A percentile compares a stretch with the other conserved stretches of the same genome.
These are phyloP conservation scores for Caenorhabditis sp. DNA, from an alignment of 2,888 invertebrate species.

Conservation along the genomic window DNA sequence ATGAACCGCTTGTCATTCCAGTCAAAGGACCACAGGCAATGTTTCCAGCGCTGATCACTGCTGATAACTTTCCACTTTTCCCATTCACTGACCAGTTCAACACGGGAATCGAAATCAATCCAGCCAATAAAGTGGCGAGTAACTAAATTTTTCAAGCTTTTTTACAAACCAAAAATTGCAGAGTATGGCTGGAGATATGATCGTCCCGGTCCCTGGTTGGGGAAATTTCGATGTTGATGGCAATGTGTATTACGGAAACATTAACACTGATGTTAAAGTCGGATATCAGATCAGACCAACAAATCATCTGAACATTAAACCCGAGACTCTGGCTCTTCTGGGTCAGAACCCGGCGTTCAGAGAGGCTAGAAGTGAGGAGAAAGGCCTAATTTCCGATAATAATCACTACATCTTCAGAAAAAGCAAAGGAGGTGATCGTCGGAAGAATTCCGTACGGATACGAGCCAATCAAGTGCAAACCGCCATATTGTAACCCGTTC, in stretches of 20 bases:
- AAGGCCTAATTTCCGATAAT: slow-evolving; percentile 11
- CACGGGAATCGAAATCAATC: slow-evolving; percentile 78
- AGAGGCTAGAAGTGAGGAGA: slow-evolving; percentile 79
- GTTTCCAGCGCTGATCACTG: slow-evolving; percentile 78
- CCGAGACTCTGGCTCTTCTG: slow-evolving; percentile 75
- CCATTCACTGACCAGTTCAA: slow-evolving; percentile 81
- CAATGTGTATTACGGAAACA: slow-evolving; percentile 74
- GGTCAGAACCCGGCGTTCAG: slow-evolving; percentile 78
- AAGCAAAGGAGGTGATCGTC: slow-evolving; percentile 77
- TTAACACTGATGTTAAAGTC: slow-evolving; percentile 73
- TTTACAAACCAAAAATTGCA: too few species aligned
- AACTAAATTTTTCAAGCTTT: too few species aligned
- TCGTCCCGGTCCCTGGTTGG: slow-evolving; percentile 81
- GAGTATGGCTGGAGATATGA: slow-evolving; percentile 78
- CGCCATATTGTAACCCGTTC: slow-evolving; percentile 82
- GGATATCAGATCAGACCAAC: slow-evolving; percentile 78
- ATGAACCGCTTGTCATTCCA: slow-evolving; percentile 77
- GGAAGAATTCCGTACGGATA: slow-evolving; percentile 80
- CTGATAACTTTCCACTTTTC: slow-evolving; percentile 80
- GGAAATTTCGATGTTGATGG: slow-evolving; percentile 79
- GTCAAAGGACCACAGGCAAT: slow-evolving; percentile 72
- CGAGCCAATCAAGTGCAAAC: slow-evolving; percentile 80
- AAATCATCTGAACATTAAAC: slow-evolving; percentile 77
- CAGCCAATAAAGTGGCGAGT: slow-evolving; percentile 79
- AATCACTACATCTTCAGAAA: slow-evolving; percentile 62